Base-by-base conservation (phyloP, 2,113 vertebrate genomes). In the Stigmatopora argus region DNA sequence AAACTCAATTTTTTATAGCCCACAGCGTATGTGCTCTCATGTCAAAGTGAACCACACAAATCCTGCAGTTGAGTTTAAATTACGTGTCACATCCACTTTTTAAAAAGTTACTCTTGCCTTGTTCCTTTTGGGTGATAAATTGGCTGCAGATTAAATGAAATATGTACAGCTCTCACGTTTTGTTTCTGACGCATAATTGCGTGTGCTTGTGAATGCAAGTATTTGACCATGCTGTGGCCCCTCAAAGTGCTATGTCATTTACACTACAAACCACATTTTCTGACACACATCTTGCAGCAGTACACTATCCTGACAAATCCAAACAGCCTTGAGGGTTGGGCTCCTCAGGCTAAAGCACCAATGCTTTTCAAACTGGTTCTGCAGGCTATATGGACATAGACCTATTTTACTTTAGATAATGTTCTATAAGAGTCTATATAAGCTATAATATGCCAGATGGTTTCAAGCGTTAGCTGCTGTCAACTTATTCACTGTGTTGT, bases 141-240 rank as follows among this genome's bases (percentile, higher is more conserved):
- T 78, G 84, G 65, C 78, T 63, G 65, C 71, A 58, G 69, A 74
- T 74, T 59, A 75, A 51, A 75, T 74, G 78, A 67, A 84, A 81
- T 73, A 71, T 76, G 72, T 55, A 23, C 68, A 41, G 38, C 38
- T 66, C 58, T 44, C 56, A 64, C 59, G 78, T 74, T 73, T 70
- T 65, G 69, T 78, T 78, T 75, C 65, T 73, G 79, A 82, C 65
- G 23, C 44, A 23, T 60, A 57, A 51, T 51, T 3, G 53, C 53
- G 60, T 85, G 34, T 38, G 31, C 31, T n/a, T 18, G 10, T 58
- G 31, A 11, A 19, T 23, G 51, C 31, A 58, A 15, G 38, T 45
- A 12, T 45, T 41, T 71, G 80, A 80, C 73, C 77, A 56, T 47
- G 15, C 61, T 21, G 58, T 58, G 74, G 73, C 67, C 73, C 47